Percentiles rank a stretch among this genome's conserved stretches.
Evolutionary conservation across 2,888 invertebrate genomes (phyloP).

Genomic region (Lithophane semibrunnea): DNA sequence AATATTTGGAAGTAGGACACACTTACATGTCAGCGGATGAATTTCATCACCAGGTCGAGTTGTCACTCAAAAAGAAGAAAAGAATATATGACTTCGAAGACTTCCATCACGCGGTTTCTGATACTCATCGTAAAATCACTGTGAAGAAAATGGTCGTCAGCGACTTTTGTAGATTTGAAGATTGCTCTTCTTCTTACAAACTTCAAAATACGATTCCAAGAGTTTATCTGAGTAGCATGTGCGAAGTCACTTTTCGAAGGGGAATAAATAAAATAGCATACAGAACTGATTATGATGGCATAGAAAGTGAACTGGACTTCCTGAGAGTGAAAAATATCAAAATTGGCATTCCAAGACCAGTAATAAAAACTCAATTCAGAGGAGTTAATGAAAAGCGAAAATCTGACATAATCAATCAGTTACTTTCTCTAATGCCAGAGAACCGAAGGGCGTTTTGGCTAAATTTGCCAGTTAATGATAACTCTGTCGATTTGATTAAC

Average conservation of each 20-base stretch:
- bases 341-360: constrained; percentile 32
- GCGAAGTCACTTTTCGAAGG: constrained; percentile 48
- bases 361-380: constrained; percentile 38
- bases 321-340: constrained; percentile 48
- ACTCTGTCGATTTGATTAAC: constrained; percentile 5
- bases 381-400: constrained; percentile 43
- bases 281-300: constrained; percentile 50
- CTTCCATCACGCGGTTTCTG: constrained; percentile 52
- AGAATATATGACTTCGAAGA: constrained; percentile 47
- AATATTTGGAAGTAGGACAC: constrained; percentile 68
- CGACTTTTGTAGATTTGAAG: constrained; percentile 61
- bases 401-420: constrained; percentile 27
- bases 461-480: constrained; percentile 21
- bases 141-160: constrained; percentile 59
- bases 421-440: constrained; percentile 45
- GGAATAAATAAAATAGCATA: constrained; percentile 47
- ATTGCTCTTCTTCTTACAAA: constrained; percentile 63
- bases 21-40: constrained; percentile 72
- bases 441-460: constrained; percentile 50
- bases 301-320: constrained; percentile 37
- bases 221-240: constrained; percentile 22
- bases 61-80: constrained; percentile 62
- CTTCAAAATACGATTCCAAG: constrained; percentile 40
- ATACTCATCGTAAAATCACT: constrained; percentile 53
- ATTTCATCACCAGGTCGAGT: constrained; percentile 72